Conservation (phyloP, 2,888 invertebrate species). For the Cerceris ruficornis region DNA sequence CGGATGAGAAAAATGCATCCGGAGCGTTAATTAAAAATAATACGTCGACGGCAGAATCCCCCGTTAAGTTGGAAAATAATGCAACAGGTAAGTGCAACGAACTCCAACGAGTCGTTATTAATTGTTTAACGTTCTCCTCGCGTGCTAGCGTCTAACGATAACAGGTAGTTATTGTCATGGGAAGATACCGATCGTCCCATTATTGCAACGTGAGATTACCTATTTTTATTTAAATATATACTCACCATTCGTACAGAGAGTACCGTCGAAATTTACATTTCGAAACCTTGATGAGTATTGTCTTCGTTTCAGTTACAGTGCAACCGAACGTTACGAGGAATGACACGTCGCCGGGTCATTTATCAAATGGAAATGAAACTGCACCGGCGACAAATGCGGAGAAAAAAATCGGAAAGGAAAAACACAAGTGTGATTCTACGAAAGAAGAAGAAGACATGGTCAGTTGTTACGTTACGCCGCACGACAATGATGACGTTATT, state of each 20-base stretch:
- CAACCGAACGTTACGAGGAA: neutral
- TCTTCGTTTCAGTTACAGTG: neutral
- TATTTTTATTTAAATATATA: no score
- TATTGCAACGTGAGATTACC: constrained; percentile 1
- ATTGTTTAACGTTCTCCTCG: neutral
- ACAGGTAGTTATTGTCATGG: constrained; percentile 5
- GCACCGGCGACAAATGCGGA: neutral
- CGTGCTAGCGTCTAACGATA: neutral
- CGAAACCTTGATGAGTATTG: no score
- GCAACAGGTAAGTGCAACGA: constrained; percentile 19
- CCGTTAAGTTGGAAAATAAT: neutral
- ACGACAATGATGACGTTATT: constrained; percentile 22
- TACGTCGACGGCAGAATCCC: neutral
- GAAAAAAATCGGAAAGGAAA: constrained; percentile 8
- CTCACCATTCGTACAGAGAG: no score
- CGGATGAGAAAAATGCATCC: neutral
- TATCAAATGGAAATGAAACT: neutral
- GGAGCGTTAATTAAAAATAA: neutral
- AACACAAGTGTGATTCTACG: constrained; percentile 15
- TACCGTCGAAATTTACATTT: no score
- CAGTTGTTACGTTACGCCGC: constrained; percentile 2
- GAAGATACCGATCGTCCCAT: constrained; percentile 5
- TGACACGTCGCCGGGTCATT: neutral
- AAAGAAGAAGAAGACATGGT: constrained; percentile 42
- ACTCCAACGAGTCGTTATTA: neutral